Evolutionary conservation across 2,797 vertebrate genomes (phyloP).

Genomic region (Lates japonicus): DNA sequence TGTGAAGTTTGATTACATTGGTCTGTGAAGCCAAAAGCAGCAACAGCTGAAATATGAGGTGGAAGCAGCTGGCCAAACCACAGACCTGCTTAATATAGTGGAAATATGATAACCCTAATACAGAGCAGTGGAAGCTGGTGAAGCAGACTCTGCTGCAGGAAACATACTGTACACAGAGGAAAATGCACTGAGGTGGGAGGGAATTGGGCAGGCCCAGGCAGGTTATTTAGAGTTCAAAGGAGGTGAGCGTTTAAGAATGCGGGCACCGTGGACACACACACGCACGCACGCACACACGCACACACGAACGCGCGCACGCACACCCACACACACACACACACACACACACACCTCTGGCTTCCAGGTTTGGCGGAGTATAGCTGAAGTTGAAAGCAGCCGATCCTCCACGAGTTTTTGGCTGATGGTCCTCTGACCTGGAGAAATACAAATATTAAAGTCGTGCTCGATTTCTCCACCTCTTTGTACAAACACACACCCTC

Average conservation of each 20-base stretch:
- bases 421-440: conserved; percentile 55
- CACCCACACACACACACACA: conserved; percentile 31
- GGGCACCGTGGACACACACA: not conserved
- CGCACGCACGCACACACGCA: no score
- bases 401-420: conserved; percentile 32
- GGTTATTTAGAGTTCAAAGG: conserved; percentile 54
- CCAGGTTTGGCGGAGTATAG: conserved; percentile 68
- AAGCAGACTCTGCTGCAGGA: conserved; percentile 27
- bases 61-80: conserved; percentile 32
- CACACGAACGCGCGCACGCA: no score
- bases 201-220: conserved; percentile 56
- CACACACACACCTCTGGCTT: conserved; percentile 76
- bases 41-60: conserved; percentile 52
- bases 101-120: conserved; percentile 53
- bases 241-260: conserved; percentile 29
- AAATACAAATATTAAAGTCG: conserved; percentile 30
- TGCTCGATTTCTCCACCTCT: no score
- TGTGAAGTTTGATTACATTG: not conserved
- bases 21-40: conserved; percentile 16
- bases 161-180: conserved; percentile 28
- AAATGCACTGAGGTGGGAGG: conserved; percentile 33
- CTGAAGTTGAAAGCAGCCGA: conserved; percentile 51
- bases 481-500: not conserved
- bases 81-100: conserved; percentile 55
- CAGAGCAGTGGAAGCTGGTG: conserved; percentile 29